Conservation (phyloP, 2,797 vertebrate species). For the Typhlichthys subterraneus region DNA sequence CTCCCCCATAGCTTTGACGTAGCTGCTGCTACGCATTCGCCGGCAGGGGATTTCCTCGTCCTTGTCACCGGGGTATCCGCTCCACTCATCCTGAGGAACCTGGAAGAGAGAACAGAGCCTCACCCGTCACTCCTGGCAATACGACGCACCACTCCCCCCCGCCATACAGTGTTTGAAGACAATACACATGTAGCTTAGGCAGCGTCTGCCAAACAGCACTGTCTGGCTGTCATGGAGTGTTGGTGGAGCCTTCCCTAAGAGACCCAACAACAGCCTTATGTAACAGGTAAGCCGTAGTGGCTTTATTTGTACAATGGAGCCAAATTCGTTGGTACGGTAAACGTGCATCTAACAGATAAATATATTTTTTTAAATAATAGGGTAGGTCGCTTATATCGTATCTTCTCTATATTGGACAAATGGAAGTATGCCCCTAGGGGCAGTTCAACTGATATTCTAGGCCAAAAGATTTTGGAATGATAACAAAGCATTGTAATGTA, state of each 20-base stretch:
- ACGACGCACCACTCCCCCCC: background rate
- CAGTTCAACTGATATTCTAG: background rate
- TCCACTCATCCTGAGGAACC: constrained; percentile 99
- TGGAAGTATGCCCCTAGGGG: background rate
- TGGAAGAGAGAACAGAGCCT: constrained; percentile 48
- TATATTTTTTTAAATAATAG: too few relatives aligned
- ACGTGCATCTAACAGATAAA: too few relatives aligned
- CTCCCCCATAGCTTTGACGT: constrained; percentile 99
- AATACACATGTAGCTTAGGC: background rate
- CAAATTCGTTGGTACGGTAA: constrained; percentile 34
- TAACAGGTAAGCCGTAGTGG: background rate
- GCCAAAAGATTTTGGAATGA: background rate
- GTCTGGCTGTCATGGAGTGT: background rate
- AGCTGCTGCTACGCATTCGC: constrained; percentile 97
- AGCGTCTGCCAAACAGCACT: background rate
- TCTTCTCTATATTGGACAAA: too few relatives aligned
- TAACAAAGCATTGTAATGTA: background rate
- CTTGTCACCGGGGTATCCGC: constrained; percentile 88
- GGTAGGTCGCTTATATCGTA: too few relatives aligned
- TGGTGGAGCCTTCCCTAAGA: background rate
- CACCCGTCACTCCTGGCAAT: constrained; percentile 12
- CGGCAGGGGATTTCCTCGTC: constrained; percentile 97
- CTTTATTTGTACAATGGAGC: constrained; percentile 35
- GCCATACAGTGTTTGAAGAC: background rate
- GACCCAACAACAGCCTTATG: constrained; percentile 21